Evolutionary conservation across 2,797 vertebrate species (phyloP), one percentile per base, ranked within the genome.

Genomic region (Chiloscyllium punctatum): DNA sequence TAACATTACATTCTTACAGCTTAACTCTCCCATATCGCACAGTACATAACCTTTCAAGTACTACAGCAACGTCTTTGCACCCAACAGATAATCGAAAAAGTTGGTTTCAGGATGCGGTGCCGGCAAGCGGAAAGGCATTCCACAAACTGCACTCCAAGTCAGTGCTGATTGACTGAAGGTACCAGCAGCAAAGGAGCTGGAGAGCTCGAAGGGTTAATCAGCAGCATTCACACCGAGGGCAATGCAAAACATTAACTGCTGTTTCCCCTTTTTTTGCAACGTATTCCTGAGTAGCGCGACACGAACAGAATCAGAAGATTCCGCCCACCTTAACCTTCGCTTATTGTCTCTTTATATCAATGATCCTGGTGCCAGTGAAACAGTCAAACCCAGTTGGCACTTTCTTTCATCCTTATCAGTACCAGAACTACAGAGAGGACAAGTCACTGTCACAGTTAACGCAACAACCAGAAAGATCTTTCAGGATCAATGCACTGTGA

Each of bases 1-100:
- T 92, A 91, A 91, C 21, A 37, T 42, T 68, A 92, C 90, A 92
- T 92, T 92, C 90, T 92, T 92, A 92, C 90, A 68, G 90, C 16
- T 92, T 37, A 92, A 68, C 57, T 92, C 90, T 37, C 68, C 8
- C 90, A 68, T 92, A 68, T 68, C 90, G 9, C 62, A 68, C 62
- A 92, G 62, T 92, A 92, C 62, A 25, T 92, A 92, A 66, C 62
- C 90, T 62, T 92, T 92, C 66, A 37, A 23, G 90, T 37, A 8
- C 90, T 25, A n/a, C 87, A 90, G 87, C n/a, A 92, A 92, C 16
- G 37, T 37, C n/a, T 68, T 37, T 68, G 90, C 90, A 92, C 21
- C 18, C 21, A 7, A 7, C n/a, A 57, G 62, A 25, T 25, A 23
- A 92, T 37, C 21, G 21, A 66, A n/a, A 48, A 66, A 37, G 62